Conservation (phyloP, 1,140 invertebrate genomes). For the Drosophila truncata region DNA sequence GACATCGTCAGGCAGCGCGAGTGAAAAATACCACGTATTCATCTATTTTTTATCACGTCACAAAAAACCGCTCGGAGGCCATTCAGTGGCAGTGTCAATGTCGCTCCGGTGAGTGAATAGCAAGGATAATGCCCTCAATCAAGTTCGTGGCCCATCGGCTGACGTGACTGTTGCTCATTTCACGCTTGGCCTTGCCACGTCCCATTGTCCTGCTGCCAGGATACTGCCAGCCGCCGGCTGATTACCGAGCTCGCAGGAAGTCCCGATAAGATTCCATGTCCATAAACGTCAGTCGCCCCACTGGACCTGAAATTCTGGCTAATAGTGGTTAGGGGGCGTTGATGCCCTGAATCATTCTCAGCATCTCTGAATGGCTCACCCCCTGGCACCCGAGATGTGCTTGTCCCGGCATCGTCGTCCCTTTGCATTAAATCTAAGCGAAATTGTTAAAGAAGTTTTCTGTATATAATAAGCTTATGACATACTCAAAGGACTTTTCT, state of each 20-base stretch:
- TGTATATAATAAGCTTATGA: background rate
- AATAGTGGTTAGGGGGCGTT: background rate
- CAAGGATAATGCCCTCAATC: slow-evolving; percentile 51
- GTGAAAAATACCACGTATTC: slow-evolving; percentile 23
- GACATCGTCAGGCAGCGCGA: slow-evolving; percentile 17
- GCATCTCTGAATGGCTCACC: slow-evolving; percentile 2
- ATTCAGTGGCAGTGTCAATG: slow-evolving; percentile 39
- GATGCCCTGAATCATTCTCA: slow-evolving; percentile 9
- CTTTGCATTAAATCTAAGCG: background rate
- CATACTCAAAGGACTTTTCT: background rate
- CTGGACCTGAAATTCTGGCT: slow-evolving; percentile 1
- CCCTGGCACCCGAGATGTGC: background rate
- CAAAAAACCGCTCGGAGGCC: slow-evolving; percentile 36
- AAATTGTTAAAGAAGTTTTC: background rate
- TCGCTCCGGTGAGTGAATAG: slow-evolving; percentile 29
- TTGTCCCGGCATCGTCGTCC: background rate
- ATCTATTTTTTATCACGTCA: slow-evolving; percentile 43
- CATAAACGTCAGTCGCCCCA: slow-evolving; percentile 34
- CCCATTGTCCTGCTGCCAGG: slow-evolving; percentile 44
- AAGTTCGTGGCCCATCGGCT: slow-evolving; percentile 40
- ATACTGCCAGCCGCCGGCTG: slow-evolving; percentile 30
- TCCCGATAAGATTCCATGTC: slow-evolving; percentile 43
- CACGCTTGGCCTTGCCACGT: slow-evolving; percentile 50
- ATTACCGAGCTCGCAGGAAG: slow-evolving; percentile 47
- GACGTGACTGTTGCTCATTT: slow-evolving; percentile 54